Evolutionary conservation across 92 coral and sea anemone species (phyloP).

Genomic region (Zoanthus sociatus): DNA sequence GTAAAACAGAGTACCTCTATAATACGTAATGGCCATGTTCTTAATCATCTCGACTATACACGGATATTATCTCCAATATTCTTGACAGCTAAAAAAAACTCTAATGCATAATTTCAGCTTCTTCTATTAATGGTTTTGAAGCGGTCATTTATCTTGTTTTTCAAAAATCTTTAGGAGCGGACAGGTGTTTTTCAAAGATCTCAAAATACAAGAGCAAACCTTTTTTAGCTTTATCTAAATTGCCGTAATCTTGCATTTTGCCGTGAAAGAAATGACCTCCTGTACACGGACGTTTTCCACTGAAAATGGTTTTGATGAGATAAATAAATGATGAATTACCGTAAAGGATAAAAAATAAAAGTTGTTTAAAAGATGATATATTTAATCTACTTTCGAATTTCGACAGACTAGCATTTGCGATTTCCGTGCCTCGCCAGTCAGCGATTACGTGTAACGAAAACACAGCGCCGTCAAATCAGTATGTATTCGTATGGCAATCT

Average conservation of each 20-base stretch:
- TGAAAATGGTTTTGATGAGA: not conserved
- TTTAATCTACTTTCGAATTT: not conserved
- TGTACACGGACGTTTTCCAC: not conserved
- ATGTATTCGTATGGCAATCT: not conserved
- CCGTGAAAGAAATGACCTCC: not conserved
- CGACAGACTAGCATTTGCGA: not conserved
- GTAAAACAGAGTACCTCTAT: slow-evolving; percentile 25
- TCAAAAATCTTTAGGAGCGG: not conserved
- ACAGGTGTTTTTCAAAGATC: slow-evolving; percentile 3
- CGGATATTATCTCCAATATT: slow-evolving; percentile 13
- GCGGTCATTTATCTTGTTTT: slow-evolving; percentile 8
- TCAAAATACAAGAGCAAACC: not conserved
- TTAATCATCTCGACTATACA: slow-evolving; percentile 28
- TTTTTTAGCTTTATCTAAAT: not conserved
- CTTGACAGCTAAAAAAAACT: slow-evolving; percentile 20
- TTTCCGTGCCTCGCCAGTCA: not conserved
- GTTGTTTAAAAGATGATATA: not conserved
- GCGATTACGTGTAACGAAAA: not conserved
- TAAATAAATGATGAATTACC: not conserved
- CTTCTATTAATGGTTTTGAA: slow-evolving; percentile 6
- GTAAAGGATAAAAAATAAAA: not conserved
- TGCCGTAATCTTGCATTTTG: not conserved
- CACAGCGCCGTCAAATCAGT: not conserved
- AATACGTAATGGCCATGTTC: slow-evolving; percentile 12
- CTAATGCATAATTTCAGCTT: not conserved